These are phyloP conservation scores for Palloptera scutellata DNA, from an alignment of 2,888 invertebrate species.

Conservation along the genomic window DNA sequence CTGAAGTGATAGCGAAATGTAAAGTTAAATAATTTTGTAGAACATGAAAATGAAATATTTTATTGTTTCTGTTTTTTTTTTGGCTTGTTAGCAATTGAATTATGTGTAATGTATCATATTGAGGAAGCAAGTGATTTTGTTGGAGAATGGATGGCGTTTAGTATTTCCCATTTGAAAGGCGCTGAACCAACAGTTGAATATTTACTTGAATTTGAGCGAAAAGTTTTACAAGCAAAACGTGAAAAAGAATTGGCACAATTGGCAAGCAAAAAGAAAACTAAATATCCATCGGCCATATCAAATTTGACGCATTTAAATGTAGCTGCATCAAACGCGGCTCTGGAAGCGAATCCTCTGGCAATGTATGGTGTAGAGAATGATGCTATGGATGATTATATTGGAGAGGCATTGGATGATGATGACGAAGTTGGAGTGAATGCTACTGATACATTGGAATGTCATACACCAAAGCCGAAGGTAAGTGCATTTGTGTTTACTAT, in stretches of 20 bases:
- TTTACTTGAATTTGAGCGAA: slow-evolving; percentile 72
- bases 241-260: slow-evolving; percentile 51
- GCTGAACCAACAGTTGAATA: slow-evolving; percentile 70
- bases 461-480: slow-evolving; percentile 60
- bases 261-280: slow-evolving; percentile 44
- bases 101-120: slow-evolving; percentile 65
- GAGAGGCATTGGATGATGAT: slow-evolving; percentile 19
- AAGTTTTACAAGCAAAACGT: slow-evolving; percentile 68
- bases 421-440: slow-evolving; percentile 48
- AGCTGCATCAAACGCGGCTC: slow-evolving; percentile 23
- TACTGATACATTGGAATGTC: slow-evolving; percentile 47
- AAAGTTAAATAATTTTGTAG: slow-evolving; percentile 43
- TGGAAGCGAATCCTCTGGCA: slow-evolving; percentile 47
- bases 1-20: slow-evolving; percentile 70
- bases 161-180: slow-evolving; percentile 71
- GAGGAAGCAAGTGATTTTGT: slow-evolving; percentile 75
- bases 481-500: slow-evolving; percentile 33
- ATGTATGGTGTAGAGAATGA: slow-evolving; percentile 52
- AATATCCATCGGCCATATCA: slow-evolving; percentile 36
- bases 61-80: neutral
- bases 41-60: neutral
- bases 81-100: slow-evolving; percentile 33
- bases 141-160: slow-evolving; percentile 82
- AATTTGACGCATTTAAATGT: slow-evolving; percentile 34
- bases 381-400: slow-evolving; percentile 47